Percentiles rank a stretch among this genome's conserved stretches.
phyloP scores from a whole-genome alignment of 2,888 invertebrate genomes.

The Eilema depressum region DNA sequence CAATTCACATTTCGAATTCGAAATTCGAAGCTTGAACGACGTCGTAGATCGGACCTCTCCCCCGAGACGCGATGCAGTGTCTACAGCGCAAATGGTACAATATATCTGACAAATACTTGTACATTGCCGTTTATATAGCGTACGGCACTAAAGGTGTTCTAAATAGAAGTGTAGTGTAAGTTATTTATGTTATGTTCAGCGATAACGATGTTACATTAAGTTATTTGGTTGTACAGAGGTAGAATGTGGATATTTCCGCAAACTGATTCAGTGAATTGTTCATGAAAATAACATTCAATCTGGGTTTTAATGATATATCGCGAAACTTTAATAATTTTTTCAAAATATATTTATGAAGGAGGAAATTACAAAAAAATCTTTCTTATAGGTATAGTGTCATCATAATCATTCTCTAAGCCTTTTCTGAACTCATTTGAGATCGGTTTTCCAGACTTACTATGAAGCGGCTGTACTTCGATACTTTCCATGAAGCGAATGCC shows the following conservation, averaged over 20 bases:
- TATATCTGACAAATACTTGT: conserved; percentile 48
- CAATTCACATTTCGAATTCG: conserved; percentile 31
- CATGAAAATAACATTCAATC: neutral
- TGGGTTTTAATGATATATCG: too few species aligned
- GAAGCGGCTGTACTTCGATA: too few species aligned
- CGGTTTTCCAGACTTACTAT: too few species aligned
- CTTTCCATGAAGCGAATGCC: too few species aligned
- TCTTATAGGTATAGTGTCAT: too few species aligned
- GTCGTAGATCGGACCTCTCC: conserved; percentile 28
- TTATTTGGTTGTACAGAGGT: conserved; percentile 10
- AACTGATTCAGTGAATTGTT: conserved; percentile 19
- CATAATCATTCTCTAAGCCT: too few species aligned
- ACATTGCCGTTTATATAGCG: conserved; percentile 43
- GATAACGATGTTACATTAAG: conserved; percentile 22
- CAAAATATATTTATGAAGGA: too few species aligned
- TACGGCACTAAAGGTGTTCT: conserved; percentile 15
- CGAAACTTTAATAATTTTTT: too few species aligned
- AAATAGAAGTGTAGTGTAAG: conserved; percentile 22
- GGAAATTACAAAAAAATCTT: too few species aligned
- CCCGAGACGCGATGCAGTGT: conserved; percentile 35
- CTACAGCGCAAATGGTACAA: conserved; percentile 48
- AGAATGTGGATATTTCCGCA: conserved; percentile 15
- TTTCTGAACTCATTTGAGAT: too few species aligned
- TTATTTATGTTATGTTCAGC: conserved; percentile 10
- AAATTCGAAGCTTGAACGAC: conserved; percentile 37